Percentiles rank a stretch among this genome's conserved stretches.
Evolutionary conservation across 2,797 vertebrate species (phyloP).

Genomic region (Eidolon dupreanum): DNA sequence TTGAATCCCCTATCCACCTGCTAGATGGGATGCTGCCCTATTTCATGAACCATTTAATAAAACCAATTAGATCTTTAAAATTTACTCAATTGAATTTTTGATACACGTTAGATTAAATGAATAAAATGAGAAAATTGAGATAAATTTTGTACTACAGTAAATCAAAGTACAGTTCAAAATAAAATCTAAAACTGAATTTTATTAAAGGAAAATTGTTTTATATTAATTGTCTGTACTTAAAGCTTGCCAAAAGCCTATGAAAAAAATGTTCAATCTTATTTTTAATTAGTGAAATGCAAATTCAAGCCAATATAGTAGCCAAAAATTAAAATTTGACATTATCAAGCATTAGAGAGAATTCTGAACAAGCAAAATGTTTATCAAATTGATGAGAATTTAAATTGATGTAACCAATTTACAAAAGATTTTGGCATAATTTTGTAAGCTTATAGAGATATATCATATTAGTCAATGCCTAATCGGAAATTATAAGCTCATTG

Average conservation of each 20-base stretch:
- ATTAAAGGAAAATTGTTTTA: not conserved
- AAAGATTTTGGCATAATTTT: not conserved
- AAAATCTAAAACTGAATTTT: not conserved
- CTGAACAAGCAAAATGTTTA: not conserved
- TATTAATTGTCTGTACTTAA: not conserved
- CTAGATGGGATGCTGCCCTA: too few species aligned
- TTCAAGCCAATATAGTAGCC: not conserved
- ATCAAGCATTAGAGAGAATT: not conserved
- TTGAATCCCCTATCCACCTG: too few species aligned
- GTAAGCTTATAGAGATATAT: not conserved
- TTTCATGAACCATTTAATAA: too few species aligned
- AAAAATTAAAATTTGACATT: not conserved
- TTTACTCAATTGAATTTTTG: too few species aligned
- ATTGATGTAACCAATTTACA: not conserved
- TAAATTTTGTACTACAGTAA: not conserved
- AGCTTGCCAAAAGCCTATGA: not conserved
- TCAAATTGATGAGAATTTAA: not conserved
- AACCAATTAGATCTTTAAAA: too few species aligned
- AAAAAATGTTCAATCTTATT: not conserved
- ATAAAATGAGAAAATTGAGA: not conserved
- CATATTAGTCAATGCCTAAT: not conserved
- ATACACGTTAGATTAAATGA: not conserved
- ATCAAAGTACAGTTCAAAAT: not conserved
- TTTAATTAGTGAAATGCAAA: slow-evolving; percentile 25
- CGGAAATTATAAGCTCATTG: not conserved